Evolutionary conservation across 2,113 vertebrate genomes (phyloP).

Genomic region (Dromaius novaehollandiae): DNA sequence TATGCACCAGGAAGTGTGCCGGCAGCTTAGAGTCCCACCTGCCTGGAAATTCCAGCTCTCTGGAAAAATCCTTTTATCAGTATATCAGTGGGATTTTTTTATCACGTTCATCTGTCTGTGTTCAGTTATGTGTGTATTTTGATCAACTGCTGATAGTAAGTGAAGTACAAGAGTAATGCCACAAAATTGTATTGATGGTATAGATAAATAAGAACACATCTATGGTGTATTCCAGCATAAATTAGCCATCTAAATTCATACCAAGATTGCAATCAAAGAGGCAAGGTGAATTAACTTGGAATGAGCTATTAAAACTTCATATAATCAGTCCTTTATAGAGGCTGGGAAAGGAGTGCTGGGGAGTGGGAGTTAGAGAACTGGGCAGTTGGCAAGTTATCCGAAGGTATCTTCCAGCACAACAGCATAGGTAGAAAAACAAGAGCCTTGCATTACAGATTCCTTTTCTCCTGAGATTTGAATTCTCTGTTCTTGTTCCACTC

Average conservation of each 20-base stretch:
- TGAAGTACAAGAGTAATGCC: neutral
- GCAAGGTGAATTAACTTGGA: conserved; percentile 29
- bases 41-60: neutral
- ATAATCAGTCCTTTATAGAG: neutral
- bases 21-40: neutral
- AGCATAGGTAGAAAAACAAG: neutral
- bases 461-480: neutral
- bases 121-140: conserved; percentile 26
- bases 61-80: neutral
- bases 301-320: neutral
- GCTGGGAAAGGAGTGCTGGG: neutral
- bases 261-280: conserved; percentile 46
- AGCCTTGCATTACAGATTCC: neutral
- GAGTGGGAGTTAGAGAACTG: neutral
- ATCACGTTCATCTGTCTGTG: neutral
- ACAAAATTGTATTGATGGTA: neutral
- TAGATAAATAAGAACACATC: conserved; percentile 5
- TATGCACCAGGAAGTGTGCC: neutral
- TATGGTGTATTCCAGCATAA: neutral
- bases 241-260: conserved; percentile 34
- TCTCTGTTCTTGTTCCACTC: neutral
- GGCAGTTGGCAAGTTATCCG: neutral
- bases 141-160: conserved; percentile 17
- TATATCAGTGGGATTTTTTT: neutral
- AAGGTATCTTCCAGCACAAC: neutral